These are phyloP conservation scores for Chironomus riparius DNA, from an alignment of 2,888 invertebrate species.

Conservation along the genomic window DNA sequence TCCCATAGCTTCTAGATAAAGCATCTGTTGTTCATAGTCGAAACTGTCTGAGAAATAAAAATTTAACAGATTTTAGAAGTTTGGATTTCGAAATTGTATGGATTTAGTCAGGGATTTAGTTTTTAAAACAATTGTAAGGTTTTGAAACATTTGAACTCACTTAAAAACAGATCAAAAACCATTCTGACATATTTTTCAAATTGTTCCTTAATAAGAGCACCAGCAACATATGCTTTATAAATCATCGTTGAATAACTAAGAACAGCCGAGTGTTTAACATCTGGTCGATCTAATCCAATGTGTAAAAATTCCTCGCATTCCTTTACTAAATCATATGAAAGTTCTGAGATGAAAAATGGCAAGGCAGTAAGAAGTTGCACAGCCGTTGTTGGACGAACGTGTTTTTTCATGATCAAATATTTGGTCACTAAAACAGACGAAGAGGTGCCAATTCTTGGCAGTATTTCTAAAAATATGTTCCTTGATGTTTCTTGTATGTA, in stretches of 20 bases:
- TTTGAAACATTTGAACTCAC: constrained; percentile 39
- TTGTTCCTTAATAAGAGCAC: constrained; percentile 51
- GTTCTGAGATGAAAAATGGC: constrained; percentile 59
- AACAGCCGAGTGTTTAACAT: constrained; percentile 58
- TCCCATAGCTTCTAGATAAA: constrained; percentile 61
- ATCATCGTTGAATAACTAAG: constrained; percentile 60
- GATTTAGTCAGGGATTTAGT: too few species aligned
- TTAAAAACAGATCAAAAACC: constrained; percentile 61
- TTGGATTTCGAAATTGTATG: background rate
- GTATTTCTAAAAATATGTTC: constrained; percentile 61
- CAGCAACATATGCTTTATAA: constrained; percentile 50
- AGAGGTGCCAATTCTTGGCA: constrained; percentile 59
- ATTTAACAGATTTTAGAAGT: background rate
- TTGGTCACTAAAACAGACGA: constrained; percentile 56
- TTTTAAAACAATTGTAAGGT: constrained; percentile 1
- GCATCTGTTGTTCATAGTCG: constrained; percentile 57
- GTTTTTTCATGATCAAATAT: constrained; percentile 51
- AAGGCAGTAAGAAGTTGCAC: constrained; percentile 57
- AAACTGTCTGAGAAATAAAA: constrained; percentile 46
- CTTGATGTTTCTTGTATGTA: constrained; percentile 64
- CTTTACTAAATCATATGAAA: constrained; percentile 45
- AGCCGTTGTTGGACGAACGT: constrained; percentile 56
- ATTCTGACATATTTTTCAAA: constrained; percentile 62
- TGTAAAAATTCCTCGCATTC: constrained; percentile 48
- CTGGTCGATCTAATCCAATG: constrained; percentile 42